Conservation (phyloP, 2,797 vertebrate genomes). For the Eulemur albifrons region DNA sequence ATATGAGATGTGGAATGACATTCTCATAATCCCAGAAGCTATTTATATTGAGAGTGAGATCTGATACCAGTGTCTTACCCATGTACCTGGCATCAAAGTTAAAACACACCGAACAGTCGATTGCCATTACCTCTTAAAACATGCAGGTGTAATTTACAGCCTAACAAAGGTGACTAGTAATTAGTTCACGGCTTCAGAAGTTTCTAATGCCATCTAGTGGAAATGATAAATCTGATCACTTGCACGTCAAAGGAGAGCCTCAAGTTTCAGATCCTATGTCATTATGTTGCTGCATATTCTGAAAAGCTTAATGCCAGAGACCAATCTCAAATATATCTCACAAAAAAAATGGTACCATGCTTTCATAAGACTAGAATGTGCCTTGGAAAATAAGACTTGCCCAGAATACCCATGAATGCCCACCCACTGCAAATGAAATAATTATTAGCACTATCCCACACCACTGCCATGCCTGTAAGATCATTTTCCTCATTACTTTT, state of each 20-base stretch:
- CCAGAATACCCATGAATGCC: neutral
- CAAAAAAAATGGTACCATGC: neutral
- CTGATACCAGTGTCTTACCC: constrained; percentile 1
- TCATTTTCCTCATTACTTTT: neutral
- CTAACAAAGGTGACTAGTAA: constrained; percentile 63
- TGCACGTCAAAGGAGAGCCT: constrained; percentile 25
- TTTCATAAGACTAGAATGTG: neutral
- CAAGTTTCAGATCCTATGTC: neutral
- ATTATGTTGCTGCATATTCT: neutral
- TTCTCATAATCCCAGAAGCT: constrained; percentile 54
- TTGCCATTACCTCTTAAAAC: constrained; percentile 57
- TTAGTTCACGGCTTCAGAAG: constrained; percentile 69
- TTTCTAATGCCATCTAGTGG: constrained; percentile 80
- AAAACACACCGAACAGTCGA: constrained; percentile 43
- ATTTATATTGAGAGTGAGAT: constrained; percentile 35
- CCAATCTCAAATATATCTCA: constrained; percentile 38
- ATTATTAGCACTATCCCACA: neutral
- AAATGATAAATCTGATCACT: constrained; percentile 64
- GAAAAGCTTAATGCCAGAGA: neutral
- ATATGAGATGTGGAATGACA: constrained; percentile 32
- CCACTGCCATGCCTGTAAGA: neutral
- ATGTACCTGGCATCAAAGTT: constrained; percentile 7
- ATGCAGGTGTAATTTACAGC: constrained; percentile 55
- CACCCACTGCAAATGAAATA: neutral
- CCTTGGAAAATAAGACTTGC: constrained; percentile 41